Conservation (phyloP, 1,140 invertebrate genomes). For the Caenorhabditis remanei region DNA sequence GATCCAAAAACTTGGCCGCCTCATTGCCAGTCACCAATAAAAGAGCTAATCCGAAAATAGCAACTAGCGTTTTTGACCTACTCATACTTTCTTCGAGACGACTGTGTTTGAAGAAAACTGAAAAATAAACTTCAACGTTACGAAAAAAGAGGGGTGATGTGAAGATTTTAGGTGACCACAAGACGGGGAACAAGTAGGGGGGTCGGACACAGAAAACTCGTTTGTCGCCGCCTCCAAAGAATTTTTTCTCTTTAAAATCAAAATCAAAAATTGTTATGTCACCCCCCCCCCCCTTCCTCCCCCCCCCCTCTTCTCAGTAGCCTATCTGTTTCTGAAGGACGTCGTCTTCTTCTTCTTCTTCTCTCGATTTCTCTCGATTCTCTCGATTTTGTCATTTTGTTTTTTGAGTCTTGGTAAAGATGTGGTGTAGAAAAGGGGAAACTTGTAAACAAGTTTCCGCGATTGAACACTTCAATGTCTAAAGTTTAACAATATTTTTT, state of each 20-base stretch:
- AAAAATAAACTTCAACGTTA: neutral
- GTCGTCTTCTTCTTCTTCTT: neutral
- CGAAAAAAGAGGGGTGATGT: neutral
- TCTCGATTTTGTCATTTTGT: neutral
- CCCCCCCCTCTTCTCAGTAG: neutral
- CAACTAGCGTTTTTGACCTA: neutral
- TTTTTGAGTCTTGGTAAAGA: neutral
- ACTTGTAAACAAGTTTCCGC: slow-evolving; percentile 34
- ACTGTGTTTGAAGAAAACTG: neutral
- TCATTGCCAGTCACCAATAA: neutral
- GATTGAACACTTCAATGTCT: slow-evolving; percentile 8
- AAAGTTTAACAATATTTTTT: neutral
- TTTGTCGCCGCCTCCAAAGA: neutral
- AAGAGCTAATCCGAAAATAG: neutral
- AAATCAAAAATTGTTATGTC: slow-evolving; percentile 29
- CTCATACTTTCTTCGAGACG: neutral
- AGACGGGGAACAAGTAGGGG: neutral
- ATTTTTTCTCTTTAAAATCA: slow-evolving; percentile 13
- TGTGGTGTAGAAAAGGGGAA: neutral
- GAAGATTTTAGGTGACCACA: neutral
- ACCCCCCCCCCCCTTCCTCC: neutral
- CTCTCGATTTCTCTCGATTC: neutral
- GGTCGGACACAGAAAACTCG: neutral
- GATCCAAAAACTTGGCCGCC: slow-evolving; percentile 32
- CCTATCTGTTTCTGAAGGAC: slow-evolving; percentile 6